phyloP scores from a whole-genome alignment of 1,140 invertebrate species.

The Aricia agestis region DNA sequence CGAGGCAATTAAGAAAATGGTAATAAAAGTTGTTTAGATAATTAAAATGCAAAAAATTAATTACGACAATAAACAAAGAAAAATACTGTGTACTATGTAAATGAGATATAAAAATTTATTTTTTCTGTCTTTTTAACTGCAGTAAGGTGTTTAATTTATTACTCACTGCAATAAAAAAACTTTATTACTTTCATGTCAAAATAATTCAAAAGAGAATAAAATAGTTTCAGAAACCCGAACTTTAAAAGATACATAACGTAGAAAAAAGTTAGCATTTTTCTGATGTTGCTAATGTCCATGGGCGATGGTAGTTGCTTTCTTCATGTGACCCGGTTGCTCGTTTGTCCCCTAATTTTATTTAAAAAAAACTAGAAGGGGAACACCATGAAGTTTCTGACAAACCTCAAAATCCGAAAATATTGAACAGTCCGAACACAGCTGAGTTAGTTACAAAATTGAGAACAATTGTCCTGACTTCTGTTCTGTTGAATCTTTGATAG shows the following conservation, averaged over 20 bases:
- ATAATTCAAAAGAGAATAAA: neutral
- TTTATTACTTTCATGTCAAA: neutral
- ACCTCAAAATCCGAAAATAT: no score
- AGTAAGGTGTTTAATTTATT: neutral
- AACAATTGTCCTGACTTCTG: constrained; percentile 62
- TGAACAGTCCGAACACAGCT: neutral
- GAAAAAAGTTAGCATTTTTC: no score
- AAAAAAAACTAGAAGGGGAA: no score
- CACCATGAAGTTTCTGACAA: no score
- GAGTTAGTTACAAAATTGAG: constrained; percentile 66
- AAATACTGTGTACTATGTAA: neutral
- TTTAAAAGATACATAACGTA: no score
- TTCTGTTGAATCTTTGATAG: constrained; percentile 66
- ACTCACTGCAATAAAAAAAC: neutral
- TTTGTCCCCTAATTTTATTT: no score
- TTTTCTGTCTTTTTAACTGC: neutral
- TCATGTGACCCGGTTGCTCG: no score
- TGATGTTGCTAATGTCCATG: no score
- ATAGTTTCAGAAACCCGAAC: no score
- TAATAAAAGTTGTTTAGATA: neutral
- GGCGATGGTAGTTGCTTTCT: no score
- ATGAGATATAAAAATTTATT: neutral
- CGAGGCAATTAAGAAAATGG: no score
- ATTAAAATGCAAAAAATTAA: neutral
- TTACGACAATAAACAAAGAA: neutral